Percentiles rank a stretch among this genome's conserved stretches.
Evolutionary conservation across 2,888 invertebrate genomes (phyloP).

Genomic region (Empis livida): DNA sequence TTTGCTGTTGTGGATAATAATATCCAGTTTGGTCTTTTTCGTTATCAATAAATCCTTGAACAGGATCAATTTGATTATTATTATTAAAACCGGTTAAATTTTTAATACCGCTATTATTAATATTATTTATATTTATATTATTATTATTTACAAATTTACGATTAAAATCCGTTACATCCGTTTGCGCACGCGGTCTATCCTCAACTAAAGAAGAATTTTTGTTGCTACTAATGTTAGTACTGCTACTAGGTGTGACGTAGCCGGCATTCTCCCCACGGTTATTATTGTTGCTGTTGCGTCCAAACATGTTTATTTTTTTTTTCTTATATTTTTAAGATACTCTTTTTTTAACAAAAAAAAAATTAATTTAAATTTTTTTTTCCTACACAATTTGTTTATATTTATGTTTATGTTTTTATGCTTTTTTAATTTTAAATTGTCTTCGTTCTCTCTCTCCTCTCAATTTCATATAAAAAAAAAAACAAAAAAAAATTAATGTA

Average conservation of each 20-base stretch:
- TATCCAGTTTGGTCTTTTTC: constrained; percentile 10
- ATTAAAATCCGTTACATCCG: constrained; percentile 20
- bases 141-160: constrained; percentile 3
- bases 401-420: neutral
- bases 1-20: constrained; percentile 9
- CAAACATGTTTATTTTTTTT: neutral
- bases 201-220: constrained; percentile 26
- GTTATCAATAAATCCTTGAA: constrained; percentile 12
- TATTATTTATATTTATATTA: constrained; percentile 13
- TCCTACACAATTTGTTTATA: neutral
- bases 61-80: constrained; percentile 11
- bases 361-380: neutral
- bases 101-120: constrained; percentile 9
- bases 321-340: neutral
- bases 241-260: constrained; percentile 15
- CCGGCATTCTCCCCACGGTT: constrained; percentile 18
- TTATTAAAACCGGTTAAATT: constrained; percentile 14
- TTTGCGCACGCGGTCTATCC: constrained; percentile 33
- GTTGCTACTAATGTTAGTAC: neutral
- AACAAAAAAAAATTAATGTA: no score
- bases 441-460: neutral
- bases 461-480: no score
- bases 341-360: no score
- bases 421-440: neutral
- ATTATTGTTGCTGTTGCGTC: constrained; percentile 4